Evolutionary conservation across 2,888 invertebrate species (phyloP), one percentile per base, ranked within the genome.

Genomic region (Tolmerus cingulatus): DNA sequence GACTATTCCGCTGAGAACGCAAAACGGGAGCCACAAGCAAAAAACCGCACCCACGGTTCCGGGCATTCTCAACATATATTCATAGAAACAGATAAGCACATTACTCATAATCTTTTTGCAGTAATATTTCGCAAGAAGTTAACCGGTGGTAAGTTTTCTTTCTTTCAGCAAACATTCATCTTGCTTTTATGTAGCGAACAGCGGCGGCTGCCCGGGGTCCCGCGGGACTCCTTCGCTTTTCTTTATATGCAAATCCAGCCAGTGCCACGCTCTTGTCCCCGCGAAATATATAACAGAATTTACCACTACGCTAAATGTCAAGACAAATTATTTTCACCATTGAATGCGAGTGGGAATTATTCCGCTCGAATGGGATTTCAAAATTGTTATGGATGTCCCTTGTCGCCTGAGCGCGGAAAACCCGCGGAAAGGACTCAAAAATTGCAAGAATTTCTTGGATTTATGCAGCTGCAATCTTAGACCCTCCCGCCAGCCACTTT

Each of bases 151-250:
- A 66, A 82, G 82, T 57, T 82, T 82, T 57, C 82, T 82, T 82
- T 82, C 82, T 82, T 66, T 82, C 82, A 82, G 37, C 82, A 82
- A 82, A 82, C 82, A 82, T 82, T 82, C 37, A 82, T 82, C 82
- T 57, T 82, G 57, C 66, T 40, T 82, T 57, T 57, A 57, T 82
- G 82, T 57, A 82, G 57, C 34, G 34, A 7, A 74, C 23, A 16
- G 19, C n/a, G n/a, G 16, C 34, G 19, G 12, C 12, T n/a, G 19
- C 16, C 16, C 34, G 5, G 5, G 14, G 19, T 16, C 66, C 34
- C 9, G 9, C 4, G 57, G 66, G 82, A 82, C 55, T 57, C 23
- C 78, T 27, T 40, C 46, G 19, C 19, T 43, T 43, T 78, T 78
- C 27, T 82, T 57, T 66, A 51, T 66, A 82, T 82, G 82, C 82